phyloP scores from a whole-genome alignment of 2,888 invertebrate species.

The Linyphia triangularis region DNA sequence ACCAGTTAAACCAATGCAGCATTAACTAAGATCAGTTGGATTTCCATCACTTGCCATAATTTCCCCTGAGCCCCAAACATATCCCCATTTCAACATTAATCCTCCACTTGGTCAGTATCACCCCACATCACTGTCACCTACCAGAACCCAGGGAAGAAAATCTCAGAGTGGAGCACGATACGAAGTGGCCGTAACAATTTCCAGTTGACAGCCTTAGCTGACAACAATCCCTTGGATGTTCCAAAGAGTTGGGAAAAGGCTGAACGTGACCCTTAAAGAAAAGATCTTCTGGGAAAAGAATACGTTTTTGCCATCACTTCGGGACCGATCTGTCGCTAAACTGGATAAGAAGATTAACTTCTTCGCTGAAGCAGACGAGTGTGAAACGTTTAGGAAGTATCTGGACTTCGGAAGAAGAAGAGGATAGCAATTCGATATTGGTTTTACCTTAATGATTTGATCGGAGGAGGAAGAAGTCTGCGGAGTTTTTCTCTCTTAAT shows the following conservation, averaged over 20 bases:
- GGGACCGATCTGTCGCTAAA: slow-evolving; percentile 48
- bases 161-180: not conserved
- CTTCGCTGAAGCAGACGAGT: slow-evolving; percentile 21
- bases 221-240: slow-evolving; percentile 9
- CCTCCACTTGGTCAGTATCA: not conserved
- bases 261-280: slow-evolving; percentile 16
- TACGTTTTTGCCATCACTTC: not conserved
- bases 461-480: not conserved
- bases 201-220: not conserved
- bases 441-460: slow-evolving; percentile 51
- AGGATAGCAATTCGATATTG: slow-evolving; percentile 43
- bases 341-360: slow-evolving; percentile 67
- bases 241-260: not conserved
- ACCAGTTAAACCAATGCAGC: too few relatives aligned
- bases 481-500: not conserved
- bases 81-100: too few relatives aligned
- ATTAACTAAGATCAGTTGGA: too few relatives aligned
- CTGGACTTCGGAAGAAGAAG: not conserved
- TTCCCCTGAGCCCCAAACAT: too few relatives aligned
- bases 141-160: slow-evolving; percentile 1
- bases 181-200: not conserved
- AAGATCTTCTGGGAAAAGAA: not conserved
- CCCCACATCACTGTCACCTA: not conserved
- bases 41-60: too few relatives aligned
- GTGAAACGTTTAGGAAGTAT: slow-evolving; percentile 37